phyloP scores from a whole-genome alignment of 2,113 vertebrate species.

The Platichthys stellatus region DNA sequence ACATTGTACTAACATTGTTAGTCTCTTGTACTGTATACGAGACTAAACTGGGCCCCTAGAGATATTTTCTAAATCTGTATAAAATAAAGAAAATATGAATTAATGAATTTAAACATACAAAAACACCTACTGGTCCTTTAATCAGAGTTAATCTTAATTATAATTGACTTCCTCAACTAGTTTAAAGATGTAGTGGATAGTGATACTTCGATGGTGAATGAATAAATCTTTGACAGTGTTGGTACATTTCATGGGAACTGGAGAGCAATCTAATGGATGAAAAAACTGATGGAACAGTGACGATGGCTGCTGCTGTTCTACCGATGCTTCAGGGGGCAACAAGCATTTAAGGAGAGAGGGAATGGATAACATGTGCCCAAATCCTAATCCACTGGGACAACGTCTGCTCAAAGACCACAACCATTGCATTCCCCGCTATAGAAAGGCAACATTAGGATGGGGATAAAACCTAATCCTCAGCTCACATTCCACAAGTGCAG shows the following conservation, averaged over 20 bases:
- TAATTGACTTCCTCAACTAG: too few species aligned
- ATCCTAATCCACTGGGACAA: constrained; percentile 74
- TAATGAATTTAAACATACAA: too few species aligned
- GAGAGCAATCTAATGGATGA: constrained; percentile 14
- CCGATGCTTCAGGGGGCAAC: constrained; percentile 33
- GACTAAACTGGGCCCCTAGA: neutral
- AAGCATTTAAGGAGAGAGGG: constrained; percentile 49
- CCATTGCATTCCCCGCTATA: constrained; percentile 68
- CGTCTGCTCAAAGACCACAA: constrained; percentile 59
- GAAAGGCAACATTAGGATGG: constrained; percentile 60
- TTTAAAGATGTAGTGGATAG: too few species aligned
- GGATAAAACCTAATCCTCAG: constrained; percentile 76
- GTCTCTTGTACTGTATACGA: too few species aligned
- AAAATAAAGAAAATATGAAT: too few species aligned
- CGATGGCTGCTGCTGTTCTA: constrained; percentile 29
- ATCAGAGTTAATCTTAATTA: too few species aligned
- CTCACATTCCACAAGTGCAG: constrained; percentile 85
- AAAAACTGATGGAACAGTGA: constrained; percentile 13
- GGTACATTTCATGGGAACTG: constrained; percentile 55
- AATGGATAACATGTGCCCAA: constrained; percentile 59
- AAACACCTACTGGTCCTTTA: too few species aligned
- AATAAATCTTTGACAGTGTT: too few species aligned
- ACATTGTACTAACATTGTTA: too few species aligned
- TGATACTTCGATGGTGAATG: too few species aligned
- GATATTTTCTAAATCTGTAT: too few species aligned